Conservation (phyloP, 2,797 vertebrate species). For the Tauraco hartlaubi region DNA sequence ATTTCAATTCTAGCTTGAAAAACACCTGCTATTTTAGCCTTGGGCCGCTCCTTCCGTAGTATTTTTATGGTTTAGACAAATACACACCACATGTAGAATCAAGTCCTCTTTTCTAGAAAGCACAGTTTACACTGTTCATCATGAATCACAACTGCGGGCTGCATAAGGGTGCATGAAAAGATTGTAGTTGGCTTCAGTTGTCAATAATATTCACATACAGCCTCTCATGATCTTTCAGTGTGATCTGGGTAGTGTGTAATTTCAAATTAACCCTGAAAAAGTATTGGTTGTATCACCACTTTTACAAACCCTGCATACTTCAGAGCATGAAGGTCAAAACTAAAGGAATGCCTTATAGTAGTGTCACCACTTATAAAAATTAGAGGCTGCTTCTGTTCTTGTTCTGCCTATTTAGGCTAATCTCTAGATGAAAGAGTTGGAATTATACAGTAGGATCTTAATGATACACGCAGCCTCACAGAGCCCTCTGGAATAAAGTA, state of each 20-base stretch:
- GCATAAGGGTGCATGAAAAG: background rate
- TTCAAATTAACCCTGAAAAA: background rate
- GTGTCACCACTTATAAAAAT: background rate
- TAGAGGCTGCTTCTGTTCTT: background rate
- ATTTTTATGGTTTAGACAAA: background rate
- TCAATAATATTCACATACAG: background rate
- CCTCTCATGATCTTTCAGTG: background rate
- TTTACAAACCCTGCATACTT: background rate
- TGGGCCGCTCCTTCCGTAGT: background rate
- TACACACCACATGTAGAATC: background rate
- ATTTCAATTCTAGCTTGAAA: background rate
- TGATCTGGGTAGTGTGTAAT: background rate
- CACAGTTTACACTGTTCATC: background rate
- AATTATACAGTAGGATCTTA: background rate
- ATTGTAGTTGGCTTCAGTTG: background rate
- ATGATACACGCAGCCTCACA: background rate
- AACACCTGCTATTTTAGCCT: conserved; percentile 19
- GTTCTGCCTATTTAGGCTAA: background rate
- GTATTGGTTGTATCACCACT: background rate
- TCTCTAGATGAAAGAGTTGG: background rate
- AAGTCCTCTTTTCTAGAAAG: background rate
- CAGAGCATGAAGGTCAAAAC: background rate
- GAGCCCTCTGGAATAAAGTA: background rate
- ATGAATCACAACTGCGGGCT: background rate
- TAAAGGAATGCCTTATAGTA: background rate